A percentile compares a stretch with the other conserved stretches of the same genome.
Evolutionary conservation across 2,797 vertebrate genomes (phyloP).

Genomic region (Ctenochaetus hawaiiensis): DNA sequence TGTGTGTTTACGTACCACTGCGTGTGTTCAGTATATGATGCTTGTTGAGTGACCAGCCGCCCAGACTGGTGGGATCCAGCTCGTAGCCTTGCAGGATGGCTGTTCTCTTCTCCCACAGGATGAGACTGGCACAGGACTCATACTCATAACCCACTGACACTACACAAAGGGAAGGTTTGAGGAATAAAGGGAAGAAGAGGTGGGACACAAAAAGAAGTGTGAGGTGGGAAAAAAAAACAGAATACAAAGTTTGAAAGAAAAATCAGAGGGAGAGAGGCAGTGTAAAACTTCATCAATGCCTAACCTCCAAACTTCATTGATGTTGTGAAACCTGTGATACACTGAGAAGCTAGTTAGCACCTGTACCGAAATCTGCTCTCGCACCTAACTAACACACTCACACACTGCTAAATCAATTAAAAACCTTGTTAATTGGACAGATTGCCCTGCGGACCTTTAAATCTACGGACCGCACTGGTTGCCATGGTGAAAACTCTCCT

Average conservation of each 20-base stretch:
- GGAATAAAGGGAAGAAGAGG: conserved; percentile 4
- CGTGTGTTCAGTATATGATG: conserved; percentile 97
- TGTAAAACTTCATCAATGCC: conserved; percentile 44
- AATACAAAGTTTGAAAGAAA: not conserved
- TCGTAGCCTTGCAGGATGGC: conserved; percentile 95
- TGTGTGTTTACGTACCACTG: conserved; percentile 87
- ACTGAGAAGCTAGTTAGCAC: conserved; percentile 80
- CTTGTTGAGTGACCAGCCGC: conserved; percentile 97
- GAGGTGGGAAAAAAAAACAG: conserved; percentile 11
- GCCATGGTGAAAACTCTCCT: conserved; percentile 24
- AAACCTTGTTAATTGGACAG: conserved; percentile 79
- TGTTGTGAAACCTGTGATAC: conserved; percentile 65
- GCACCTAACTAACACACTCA: conserved; percentile 76
- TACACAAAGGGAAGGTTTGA: conserved; percentile 59
- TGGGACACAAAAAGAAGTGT: not conserved
- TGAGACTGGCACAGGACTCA: conserved; percentile 95
- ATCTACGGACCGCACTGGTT: conserved; percentile 39
- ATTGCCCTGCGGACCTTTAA: conserved; percentile 60
- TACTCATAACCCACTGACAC: conserved; percentile 99
- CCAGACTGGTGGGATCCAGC: conserved; percentile 95
- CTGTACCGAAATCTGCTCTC: conserved; percentile 60
- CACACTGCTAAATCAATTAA: conserved; percentile 74
- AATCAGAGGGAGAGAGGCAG: conserved; percentile 5
- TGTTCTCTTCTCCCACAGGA: conserved; percentile 98
- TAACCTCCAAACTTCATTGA: conserved; percentile 53